A percentile compares a stretch with the other conserved stretches of the same genome.
phyloP scores from a whole-genome alignment of 1,140 invertebrate genomes.

The Odontomachus brunneus region DNA sequence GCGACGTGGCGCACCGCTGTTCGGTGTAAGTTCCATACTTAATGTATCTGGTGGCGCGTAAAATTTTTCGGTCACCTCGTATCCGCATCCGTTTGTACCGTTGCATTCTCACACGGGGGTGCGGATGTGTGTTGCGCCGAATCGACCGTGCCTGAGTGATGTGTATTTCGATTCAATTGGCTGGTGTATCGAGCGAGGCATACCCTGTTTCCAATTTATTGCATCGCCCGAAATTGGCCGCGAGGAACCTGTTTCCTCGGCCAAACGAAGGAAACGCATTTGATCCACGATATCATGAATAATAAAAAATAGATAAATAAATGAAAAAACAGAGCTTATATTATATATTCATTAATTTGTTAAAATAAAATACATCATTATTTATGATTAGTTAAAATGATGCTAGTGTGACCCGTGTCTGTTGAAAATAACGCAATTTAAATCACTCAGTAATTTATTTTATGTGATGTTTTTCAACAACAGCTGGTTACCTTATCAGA shows the following conservation, averaged over 20 bases:
- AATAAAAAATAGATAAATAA: too few relatives aligned
- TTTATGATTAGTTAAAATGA: too few relatives aligned
- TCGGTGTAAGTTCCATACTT: constrained; percentile 49
- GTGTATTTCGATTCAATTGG: background rate
- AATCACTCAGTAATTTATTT: background rate
- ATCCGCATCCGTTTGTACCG: background rate
- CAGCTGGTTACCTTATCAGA: background rate
- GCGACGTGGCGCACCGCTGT: background rate
- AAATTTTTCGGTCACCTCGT: constrained; percentile 30
- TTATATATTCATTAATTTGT: background rate
- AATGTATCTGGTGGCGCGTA: constrained; percentile 31
- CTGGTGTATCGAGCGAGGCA: background rate
- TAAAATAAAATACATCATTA: background rate
- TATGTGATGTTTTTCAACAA: background rate
- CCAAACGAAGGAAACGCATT: too few relatives aligned
- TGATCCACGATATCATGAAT: too few relatives aligned
- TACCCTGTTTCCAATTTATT: background rate
- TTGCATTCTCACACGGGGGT: background rate
- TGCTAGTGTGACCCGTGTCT: too few relatives aligned
- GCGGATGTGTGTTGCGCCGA: background rate
- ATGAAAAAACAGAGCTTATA: too few relatives aligned
- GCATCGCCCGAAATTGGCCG: too few relatives aligned
- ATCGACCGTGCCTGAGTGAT: background rate
- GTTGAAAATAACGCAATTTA: background rate
- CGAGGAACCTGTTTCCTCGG: too few relatives aligned